Base-by-base conservation (phyloP, 2,113 vertebrate genomes). In the Prinia subflava region DNA sequence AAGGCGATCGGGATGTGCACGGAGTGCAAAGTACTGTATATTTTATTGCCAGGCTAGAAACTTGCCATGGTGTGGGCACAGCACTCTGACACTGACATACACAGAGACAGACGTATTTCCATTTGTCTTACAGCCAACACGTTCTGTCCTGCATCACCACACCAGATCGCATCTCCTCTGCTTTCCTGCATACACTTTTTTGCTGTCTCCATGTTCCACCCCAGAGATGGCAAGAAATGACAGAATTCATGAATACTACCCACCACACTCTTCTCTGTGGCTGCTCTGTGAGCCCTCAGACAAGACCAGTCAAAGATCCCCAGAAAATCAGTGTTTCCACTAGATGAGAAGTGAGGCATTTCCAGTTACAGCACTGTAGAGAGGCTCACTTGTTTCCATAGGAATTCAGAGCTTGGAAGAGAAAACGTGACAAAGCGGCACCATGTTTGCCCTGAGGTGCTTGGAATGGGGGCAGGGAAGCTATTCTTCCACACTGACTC, bases 161-260 rank as follows among this genome's bases (percentile, higher is more conserved):
- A 49, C 4, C 67, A 23, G 22, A 30, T 4, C 1, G 4, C 44
- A 23, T 7, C 37, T 75, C n/a, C 53, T 49, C 15, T 22, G 65
- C 68, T 56, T 33, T 63, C 63, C 42, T 3, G 1, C 16, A 7
- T 0, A 0, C 3, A 0, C 13, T 59, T 65, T 22, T 30, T 3
- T 0, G 0, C 28, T 3, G 0, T 37, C 46, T n/a, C 67, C 4
- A 9, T 2, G 8, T 22, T 64, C 46, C 25, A 12, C 18, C 28
- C 24, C 21, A 37, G 50, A 46, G 30, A 67, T 1, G 4, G 56
- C 7, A 39, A 20, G n/a, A 53, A 42, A 57, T 17, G 7, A 47
- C 5, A 0, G 30, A 53, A n/a, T 25, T 31, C 15, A 57, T 0
- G 6, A 49, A 31, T 33, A 7, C 13, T 23, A 49, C 37, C 59